Base-by-base conservation (phyloP, 2,113 vertebrate genomes). In the Fregata magnificens region DNA sequence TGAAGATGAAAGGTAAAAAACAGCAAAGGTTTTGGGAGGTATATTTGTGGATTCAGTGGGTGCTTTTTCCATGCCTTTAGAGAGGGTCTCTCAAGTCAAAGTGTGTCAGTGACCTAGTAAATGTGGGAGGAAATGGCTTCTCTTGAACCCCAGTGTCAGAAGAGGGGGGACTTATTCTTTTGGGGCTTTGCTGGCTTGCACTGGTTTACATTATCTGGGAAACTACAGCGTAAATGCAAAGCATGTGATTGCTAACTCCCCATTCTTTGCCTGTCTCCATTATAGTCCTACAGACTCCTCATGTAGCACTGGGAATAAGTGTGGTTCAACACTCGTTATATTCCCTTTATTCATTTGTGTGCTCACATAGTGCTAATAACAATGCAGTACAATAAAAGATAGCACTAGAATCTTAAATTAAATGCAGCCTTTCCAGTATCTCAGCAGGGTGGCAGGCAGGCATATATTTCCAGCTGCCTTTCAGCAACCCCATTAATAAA, bases 391-490 rank as follows among this genome's bases (percentile, higher is more conserved):
- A 95, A 86, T 74, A 86, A 96, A 92, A 92, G 97, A 97, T 92
- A 97, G 95, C 86, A 65, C 83, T 53, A 52, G 73, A 82, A 50
- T 62, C 93, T 84, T 71, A 93, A 97, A 92, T 94, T 88, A 81
- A 95, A 83, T 56, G 31, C 97, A 96, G 93, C 65, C 62, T 84
- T 95, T 84, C 95, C 89, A 97, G 88, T 82, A 85, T 95, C 96
- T 91, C 95, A 95, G 95, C 91, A 94, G 97, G 96, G 88, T 95
- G 86, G 88, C 93, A 95, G 83, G 78, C 94, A 97, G 96, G 73
- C 88, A 17, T 88, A 63, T 44, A 69, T 97, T 96, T 96, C 97
- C 96, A 96, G 89, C 94, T 97, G 94, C 90, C 90, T 96, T 97
- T 96, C 96, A 96, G 82, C 96, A 97, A 42, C 25, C 31, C 58